Conservation (phyloP, 37 sponge, comb jelly and placozoan species). For the Hormiphora californensis region DNA sequence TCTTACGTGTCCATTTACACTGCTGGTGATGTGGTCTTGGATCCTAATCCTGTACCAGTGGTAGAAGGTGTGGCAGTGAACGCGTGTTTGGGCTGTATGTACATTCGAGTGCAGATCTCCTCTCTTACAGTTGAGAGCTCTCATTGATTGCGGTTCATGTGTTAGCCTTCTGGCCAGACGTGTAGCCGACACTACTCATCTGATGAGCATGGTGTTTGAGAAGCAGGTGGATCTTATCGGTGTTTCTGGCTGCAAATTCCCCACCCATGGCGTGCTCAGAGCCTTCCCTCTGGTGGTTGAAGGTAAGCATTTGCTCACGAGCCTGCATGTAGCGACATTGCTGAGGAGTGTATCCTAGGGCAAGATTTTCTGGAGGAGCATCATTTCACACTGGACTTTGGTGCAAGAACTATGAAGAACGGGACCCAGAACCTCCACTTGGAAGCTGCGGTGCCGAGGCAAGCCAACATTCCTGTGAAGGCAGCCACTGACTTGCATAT, state of each 20-base stretch:
- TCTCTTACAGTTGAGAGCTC: too few species aligned
- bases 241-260: not conserved
- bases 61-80: too few species aligned
- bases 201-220: not conserved
- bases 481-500: too few species aligned
- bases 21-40: too few species aligned
- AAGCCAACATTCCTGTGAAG: too few species aligned
- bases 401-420: not conserved
- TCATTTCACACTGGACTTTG: not conserved
- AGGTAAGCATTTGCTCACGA: not conserved
- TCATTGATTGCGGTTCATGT: too few species aligned
- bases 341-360: slow-evolving; percentile 15
- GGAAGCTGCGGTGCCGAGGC: not conserved
- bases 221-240: not conserved
- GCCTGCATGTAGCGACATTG: not conserved
- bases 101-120: too few species aligned
- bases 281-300: not conserved
- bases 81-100: too few species aligned
- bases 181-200: not conserved
- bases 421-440: too few species aligned
- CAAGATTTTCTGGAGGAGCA: not conserved
- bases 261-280: not conserved
- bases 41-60: too few species aligned
- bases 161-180: not conserved
- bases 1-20: too few species aligned